These are phyloP conservation scores for Lydus trimaculatus DNA, from an alignment of 2,888 invertebrate species.

Conservation along the genomic window DNA sequence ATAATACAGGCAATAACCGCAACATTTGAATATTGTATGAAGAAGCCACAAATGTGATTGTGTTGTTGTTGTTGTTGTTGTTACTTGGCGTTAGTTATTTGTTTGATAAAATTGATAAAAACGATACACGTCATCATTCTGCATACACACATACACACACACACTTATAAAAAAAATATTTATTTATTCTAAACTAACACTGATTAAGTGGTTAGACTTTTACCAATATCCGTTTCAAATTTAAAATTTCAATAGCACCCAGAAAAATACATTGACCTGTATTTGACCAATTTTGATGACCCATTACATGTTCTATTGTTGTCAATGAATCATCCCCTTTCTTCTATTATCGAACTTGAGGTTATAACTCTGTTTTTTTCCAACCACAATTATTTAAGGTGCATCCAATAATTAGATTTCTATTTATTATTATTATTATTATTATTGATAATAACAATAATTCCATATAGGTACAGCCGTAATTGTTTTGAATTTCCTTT, in stretches of 20 bases:
- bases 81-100: neutral
- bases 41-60: neutral
- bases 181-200: neutral
- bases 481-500: neutral
- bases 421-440: no score
- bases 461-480: neutral
- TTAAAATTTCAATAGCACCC: neutral
- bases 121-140: neutral
- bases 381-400: neutral
- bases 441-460: neutral
- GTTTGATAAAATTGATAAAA: slow-evolving; percentile 2
- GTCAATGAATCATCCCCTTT: neutral
- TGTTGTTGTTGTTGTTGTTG: neutral
- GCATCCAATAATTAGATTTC: neutral
- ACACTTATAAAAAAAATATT: no score
- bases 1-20: neutral
- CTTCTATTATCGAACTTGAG: neutral
- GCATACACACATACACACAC: no score
- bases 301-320: neutral
- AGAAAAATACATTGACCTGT: neutral
- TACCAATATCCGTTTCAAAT: neutral
- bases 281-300: neutral
- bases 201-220: neutral
- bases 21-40: neutral
- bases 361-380: neutral